Base-by-base conservation (phyloP, 2,113 vertebrate species). In the Scytalopus superciliaris region DNA sequence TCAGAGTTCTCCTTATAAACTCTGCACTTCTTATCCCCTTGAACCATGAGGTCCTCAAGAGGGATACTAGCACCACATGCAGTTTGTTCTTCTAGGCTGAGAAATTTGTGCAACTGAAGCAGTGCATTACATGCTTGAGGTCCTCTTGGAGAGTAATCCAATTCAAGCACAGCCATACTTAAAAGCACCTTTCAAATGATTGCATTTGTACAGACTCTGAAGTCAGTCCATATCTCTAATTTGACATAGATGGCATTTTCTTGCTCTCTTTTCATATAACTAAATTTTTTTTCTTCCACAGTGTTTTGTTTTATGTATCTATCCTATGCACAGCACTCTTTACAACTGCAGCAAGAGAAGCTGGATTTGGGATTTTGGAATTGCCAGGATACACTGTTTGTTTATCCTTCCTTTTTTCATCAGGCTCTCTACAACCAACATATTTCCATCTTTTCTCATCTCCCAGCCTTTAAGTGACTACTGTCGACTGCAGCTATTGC, bases 401-500 rank as follows among this genome's bases (percentile, higher is more conserved):
- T 50, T 72, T 70, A 37, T 45, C 13, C 27, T 37, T 64, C 30
- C 37, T 59, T 39, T 86, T 91, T 56, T 47, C 22, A 74, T 23
- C 33, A 77, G 33, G 40, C 14, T 68, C 25, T 59, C 56, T 68
- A 63, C 39, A 85, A 72, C 19, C 39, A 69, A 2, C 12, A 68
- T 44, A 30, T 31, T 90, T 67, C 57, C 59, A 42, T 24, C 37
- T 37, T 60, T 64, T 40, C 64, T 81, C 40, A 80, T 19, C 14
- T 21, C 21, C 39, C 67, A 89, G 30, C 5, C 25, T 76, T 42
- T 52, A 56, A 73, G 12, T 40, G 68, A 45, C 28, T 25, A 37
- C 2, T 52, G 50, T 33, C 0, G 0, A 40, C 31, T 62, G 55
- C 50, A 84, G 40, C 35, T 86, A 35, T 4, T 63, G 31, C 53